Evolutionary conservation across 1,140 invertebrate genomes (phyloP).

Genomic region (Ceratina calcarata): DNA sequence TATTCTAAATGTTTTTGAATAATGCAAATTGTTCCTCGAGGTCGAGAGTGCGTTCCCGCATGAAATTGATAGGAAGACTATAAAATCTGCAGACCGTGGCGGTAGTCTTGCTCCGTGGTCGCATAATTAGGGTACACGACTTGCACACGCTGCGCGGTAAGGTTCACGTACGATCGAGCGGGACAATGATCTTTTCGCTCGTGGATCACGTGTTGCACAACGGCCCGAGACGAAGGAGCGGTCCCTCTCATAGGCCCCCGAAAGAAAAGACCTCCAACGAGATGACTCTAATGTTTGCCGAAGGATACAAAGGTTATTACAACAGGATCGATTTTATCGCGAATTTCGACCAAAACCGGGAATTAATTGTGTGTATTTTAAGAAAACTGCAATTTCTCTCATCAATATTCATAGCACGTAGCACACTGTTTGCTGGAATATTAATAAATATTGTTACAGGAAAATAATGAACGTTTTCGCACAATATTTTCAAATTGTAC

Average conservation of each 20-base stretch:
- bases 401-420: too few relatives aligned
- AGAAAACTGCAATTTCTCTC: background rate
- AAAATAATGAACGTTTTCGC: too few relatives aligned
- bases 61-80: background rate
- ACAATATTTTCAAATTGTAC: too few relatives aligned
- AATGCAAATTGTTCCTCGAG: too few relatives aligned
- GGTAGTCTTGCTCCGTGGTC: conserved; percentile 30
- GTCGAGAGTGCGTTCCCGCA: background rate
- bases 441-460: too few relatives aligned
- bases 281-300: conserved; percentile 68
- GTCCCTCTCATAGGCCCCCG: conserved; percentile 40
- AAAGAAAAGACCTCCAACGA: conserved; percentile 45
- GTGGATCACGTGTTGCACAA: conserved; percentile 53
- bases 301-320: conserved; percentile 43
- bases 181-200: conserved; percentile 68
- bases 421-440: too few relatives aligned
- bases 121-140: conserved; percentile 59
- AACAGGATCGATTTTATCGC: conserved; percentile 47
- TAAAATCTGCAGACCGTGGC: conserved; percentile 19
- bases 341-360: conserved; percentile 13
- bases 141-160: conserved; percentile 42
- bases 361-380: background rate
- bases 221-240: conserved; percentile 59
- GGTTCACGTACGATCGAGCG: conserved; percentile 42
- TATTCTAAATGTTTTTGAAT: too few relatives aligned